Conservation (phyloP, 2,113 vertebrate genomes). For the Corythaixoides concolor region DNA sequence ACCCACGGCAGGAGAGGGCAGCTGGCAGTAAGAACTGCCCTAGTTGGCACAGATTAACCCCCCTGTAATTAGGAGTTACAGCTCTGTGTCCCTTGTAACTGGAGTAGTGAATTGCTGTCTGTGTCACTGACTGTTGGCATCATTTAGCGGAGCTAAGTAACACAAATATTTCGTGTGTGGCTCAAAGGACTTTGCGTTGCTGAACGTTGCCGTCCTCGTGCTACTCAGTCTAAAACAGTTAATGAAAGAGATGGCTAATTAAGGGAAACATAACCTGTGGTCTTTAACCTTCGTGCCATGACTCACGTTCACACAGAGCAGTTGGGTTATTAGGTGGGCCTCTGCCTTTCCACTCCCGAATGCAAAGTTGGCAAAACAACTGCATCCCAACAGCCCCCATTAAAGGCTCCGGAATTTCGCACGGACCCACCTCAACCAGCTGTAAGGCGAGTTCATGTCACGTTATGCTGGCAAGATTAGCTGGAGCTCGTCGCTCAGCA, state of each 20-base stretch:
- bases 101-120: background rate
- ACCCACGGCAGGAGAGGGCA: background rate
- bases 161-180: background rate
- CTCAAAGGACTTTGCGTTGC: background rate
- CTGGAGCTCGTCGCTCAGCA: background rate
- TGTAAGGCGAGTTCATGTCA: background rate
- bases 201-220: background rate
- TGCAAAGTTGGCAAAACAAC: background rate
- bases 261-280: too few relatives aligned
- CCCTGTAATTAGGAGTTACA: background rate
- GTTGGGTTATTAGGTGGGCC: background rate
- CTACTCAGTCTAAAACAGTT: background rate
- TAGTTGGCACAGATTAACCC: background rate
- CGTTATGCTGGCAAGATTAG: fast-evolving
- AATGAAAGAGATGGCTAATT: background rate
- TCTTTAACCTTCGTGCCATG: background rate
- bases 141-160: background rate
- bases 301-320: background rate
- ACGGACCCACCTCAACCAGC: background rate
- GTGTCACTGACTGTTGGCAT: background rate
- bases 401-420: fast-evolving
- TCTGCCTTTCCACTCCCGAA: background rate
- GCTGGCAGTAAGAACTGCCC: background rate
- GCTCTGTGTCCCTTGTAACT: background rate
- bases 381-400: background rate